Evolutionary conservation across 2,113 vertebrate genomes (phyloP).

Genomic region (Prunella fulvescens): DNA sequence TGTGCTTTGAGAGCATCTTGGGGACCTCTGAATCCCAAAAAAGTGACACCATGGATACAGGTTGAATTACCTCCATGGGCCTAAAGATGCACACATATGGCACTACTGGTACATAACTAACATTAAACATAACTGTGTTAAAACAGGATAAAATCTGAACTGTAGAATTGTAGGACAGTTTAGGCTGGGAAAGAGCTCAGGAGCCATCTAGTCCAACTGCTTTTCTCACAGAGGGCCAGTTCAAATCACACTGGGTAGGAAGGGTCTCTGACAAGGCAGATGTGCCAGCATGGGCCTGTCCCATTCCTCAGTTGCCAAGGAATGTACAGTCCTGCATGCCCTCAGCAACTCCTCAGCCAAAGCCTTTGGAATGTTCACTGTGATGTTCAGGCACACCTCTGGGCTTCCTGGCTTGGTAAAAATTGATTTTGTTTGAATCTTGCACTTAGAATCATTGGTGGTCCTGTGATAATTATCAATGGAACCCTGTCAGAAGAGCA

Average conservation of each 20-base stretch:
- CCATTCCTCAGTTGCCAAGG: neutral
- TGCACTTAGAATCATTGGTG: neutral
- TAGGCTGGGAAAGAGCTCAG: neutral
- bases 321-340: neutral
- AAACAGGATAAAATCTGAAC: neutral
- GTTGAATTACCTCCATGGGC: neutral
- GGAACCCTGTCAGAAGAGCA: neutral
- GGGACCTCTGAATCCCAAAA: neutral
- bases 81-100: neutral
- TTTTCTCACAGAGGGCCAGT: neutral
- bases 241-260: neutral
- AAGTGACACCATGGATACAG: neutral
- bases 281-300: neutral
- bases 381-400: neutral
- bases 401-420: neutral
- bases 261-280: neutral
- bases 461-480: neutral
- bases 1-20: neutral
- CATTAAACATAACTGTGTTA: neutral
- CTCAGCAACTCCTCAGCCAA: neutral
- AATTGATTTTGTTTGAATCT: neutral
- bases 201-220: neutral
- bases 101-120: neutral
- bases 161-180: neutral
- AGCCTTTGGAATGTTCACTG: neutral